Evolutionary conservation across 1,140 invertebrate genomes (phyloP), one percentile per base, ranked within the genome.

Genomic region (Nomia melanderi): DNA sequence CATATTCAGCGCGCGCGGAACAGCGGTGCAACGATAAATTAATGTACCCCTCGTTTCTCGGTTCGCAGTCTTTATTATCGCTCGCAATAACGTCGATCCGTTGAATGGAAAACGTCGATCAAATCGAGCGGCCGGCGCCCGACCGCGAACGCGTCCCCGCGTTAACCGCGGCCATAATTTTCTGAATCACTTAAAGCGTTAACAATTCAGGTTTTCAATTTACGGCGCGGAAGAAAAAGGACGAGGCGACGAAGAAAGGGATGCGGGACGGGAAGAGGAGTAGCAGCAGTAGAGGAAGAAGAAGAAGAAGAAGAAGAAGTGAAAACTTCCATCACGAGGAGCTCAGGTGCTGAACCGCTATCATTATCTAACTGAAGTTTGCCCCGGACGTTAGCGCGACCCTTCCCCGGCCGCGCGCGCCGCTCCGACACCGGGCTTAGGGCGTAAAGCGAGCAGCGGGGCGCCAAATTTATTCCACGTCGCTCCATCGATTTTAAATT

Each of bases 401-500:
- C 6, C 29, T 9, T 59, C 17, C 23, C 31, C 11, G n/a, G 14
- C 2, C 8, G 0, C 39, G n/a, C n/a, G n/a, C n/a, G n/a, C n/a
- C n/a, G n/a, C 25, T 11, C 11, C 20, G 31, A 31, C 57, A 50
- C 60, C 59, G 25, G 54, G 47, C 67, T 39, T 29, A 31, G 67
- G 50, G n/a, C 54, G 50, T 31, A 47, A 56, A 33, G 56, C 20
- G 39, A 56, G 50, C 50, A 53, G 74, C 57, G 54, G 84, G 79
- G 77, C 80, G 74, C 79, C 71, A 89, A 90, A 91, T 90, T 89
- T 90, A 91, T 90, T 90, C 87, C 79, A 76, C 82, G 78, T 84
- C 81, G 88, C 85, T 88, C 85, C 82, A 91, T 91, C 90, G 88
- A 91, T 90, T 91, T 87, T 78, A 83, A 86, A 91, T 91, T 90